phyloP scores from a whole-genome alignment of 2,888 invertebrate genomes.

The Palloptera scutellata region DNA sequence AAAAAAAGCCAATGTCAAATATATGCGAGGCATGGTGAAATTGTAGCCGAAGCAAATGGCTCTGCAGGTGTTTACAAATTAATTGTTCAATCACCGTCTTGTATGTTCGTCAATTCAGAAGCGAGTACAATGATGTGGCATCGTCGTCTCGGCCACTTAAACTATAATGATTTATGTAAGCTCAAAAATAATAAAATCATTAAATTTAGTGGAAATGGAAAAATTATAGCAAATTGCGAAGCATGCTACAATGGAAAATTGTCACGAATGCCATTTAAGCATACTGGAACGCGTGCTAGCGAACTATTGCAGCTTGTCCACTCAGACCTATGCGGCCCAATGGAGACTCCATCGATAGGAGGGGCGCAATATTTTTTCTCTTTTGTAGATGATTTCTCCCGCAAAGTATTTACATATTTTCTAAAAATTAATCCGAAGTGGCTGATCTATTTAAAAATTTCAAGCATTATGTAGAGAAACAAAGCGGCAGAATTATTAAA shows the following conservation, averaged over 20 bases:
- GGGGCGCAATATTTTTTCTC: neutral
- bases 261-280: conserved; percentile 37
- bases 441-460: conserved; percentile 6
- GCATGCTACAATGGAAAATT: too few species aligned
- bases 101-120: too few species aligned
- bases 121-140: too few species aligned
- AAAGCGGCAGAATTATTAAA: neutral
- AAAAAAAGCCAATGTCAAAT: too few species aligned
- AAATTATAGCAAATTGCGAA: too few species aligned
- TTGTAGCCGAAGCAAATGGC: too few species aligned
- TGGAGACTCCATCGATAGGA: too few species aligned
- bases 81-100: too few species aligned
- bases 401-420: conserved; percentile 5
- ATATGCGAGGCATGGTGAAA: too few species aligned
- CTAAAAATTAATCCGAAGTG: neutral
- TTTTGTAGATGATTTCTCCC: neutral
- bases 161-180: neutral
- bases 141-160: too few species aligned
- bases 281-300: conserved; percentile 14
- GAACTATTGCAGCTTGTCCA: neutral
- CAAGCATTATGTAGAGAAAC: neutral
- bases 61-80: too few species aligned
- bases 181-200: neutral
- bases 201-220: too few species aligned
- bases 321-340: neutral